phyloP scores from a whole-genome alignment of 2,888 invertebrate species.

The Mactromeris polynyma region DNA sequence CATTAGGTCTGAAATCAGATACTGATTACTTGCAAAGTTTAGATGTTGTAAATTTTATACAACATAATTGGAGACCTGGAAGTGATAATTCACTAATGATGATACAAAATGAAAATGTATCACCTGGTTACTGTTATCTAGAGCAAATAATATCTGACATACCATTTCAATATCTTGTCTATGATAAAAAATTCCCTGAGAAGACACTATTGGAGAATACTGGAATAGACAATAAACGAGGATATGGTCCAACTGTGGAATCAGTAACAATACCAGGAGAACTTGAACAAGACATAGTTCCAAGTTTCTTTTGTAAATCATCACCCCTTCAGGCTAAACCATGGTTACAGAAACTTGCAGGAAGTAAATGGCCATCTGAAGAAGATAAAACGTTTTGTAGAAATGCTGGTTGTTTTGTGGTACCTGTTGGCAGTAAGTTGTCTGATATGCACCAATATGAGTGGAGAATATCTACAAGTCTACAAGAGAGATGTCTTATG shows the following conservation, averaged over 20 bases:
- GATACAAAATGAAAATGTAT: conserved; percentile 1
- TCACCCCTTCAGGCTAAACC: not conserved
- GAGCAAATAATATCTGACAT: not conserved
- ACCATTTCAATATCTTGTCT: no score
- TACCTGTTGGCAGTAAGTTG: not conserved
- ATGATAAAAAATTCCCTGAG: no score
- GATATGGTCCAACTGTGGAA: not conserved
- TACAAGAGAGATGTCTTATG: not conserved
- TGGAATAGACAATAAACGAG: not conserved
- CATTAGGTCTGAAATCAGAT: not conserved
- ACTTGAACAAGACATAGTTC: not conserved
- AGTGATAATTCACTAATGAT: not conserved
- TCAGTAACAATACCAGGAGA: not conserved
- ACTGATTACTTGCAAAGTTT: not conserved
- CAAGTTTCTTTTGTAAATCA: not conserved
- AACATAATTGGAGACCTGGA: not conserved
- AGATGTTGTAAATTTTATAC: not conserved
- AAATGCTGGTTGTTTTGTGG: conserved; percentile 5
- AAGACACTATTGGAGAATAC: not conserved
- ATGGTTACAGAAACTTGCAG: not conserved
- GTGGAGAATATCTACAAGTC: conserved; percentile 29
- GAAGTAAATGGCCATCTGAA: conserved; percentile 3
- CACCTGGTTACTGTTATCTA: conserved; percentile 19
- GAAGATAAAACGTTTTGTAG: not conserved
- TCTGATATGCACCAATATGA: not conserved